Conservation (phyloP, 2,113 vertebrate species). For the Corapipo altera region DNA sequence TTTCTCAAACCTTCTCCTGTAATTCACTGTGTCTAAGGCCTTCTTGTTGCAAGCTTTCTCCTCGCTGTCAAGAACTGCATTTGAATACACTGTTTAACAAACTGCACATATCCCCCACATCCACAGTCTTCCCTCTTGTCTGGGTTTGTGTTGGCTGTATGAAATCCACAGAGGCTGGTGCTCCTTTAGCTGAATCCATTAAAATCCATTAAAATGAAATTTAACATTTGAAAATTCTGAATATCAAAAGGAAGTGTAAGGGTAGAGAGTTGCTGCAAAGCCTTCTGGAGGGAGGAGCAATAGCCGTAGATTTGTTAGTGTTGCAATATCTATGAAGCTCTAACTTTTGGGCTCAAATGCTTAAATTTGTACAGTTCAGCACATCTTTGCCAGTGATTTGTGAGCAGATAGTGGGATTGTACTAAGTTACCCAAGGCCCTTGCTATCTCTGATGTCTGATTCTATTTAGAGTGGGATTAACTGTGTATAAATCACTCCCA, state of each 20-base stretch:
- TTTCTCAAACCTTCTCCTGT: neutral
- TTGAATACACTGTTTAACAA: neutral
- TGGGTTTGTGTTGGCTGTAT: neutral
- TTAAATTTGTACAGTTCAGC: constrained; percentile 40
- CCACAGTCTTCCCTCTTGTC: neutral
- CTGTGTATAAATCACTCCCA: constrained; percentile 48
- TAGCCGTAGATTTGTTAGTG: neutral
- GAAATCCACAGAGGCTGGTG: neutral
- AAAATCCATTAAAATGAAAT: neutral
- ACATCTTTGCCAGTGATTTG: constrained; percentile 37
- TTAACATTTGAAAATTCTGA: neutral
- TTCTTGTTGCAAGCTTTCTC: neutral
- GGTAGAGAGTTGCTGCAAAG: neutral
- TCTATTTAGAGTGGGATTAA: constrained; percentile 55
- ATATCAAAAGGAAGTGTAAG: neutral
- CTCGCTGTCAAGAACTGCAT: neutral
- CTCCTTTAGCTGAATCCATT: neutral
- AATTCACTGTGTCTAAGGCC: neutral
- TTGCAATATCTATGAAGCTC: neutral
- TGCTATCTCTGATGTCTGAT: constrained; percentile 27
- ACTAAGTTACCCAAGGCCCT: constrained; percentile 19
- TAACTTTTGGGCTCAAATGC: neutral
- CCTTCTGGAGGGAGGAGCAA: rapidly evolving
- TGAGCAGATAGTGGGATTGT: constrained; percentile 16
- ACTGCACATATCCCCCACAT: neutral